Evolutionary conservation across 1,140 invertebrate species (phyloP).

Genomic region (Onthophagus taurus): DNA sequence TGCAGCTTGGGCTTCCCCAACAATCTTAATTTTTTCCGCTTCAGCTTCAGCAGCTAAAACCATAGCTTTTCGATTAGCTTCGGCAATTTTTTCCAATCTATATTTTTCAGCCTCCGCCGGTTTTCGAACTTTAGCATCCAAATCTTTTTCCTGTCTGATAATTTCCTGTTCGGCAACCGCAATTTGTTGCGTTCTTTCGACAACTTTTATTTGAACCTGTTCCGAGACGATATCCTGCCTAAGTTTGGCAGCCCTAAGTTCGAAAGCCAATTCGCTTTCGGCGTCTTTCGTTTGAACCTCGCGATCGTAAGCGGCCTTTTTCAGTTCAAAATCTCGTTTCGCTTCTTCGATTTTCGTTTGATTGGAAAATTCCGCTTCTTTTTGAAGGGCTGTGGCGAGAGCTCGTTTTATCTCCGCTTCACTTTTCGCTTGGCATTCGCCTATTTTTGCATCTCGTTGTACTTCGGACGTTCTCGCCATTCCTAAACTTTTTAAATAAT

Average conservation of each 20-base stretch:
- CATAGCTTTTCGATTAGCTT: constrained; percentile 73
- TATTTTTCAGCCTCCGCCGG: constrained; percentile 89
- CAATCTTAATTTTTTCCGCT: constrained; percentile 69
- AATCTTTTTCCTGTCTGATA: constrained; percentile 66
- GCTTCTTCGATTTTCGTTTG: constrained; percentile 92
- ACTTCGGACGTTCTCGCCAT: constrained; percentile 92
- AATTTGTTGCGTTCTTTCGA: constrained; percentile 84
- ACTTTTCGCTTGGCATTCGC: constrained; percentile 81
- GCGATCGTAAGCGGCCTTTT: constrained; percentile 89
- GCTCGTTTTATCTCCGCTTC: constrained; percentile 84
- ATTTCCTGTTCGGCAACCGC: constrained; percentile 49
- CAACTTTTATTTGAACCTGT: constrained; percentile 87
- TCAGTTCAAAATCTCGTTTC: constrained; percentile 87
- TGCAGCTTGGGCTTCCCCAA: constrained; percentile 78
- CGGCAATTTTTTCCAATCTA: constrained; percentile 80
- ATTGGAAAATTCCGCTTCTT: constrained; percentile 76
- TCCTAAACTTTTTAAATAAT: constrained; percentile 47
- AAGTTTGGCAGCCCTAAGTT: constrained; percentile 86
- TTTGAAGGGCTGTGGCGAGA: constrained; percentile 85
- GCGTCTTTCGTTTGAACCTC: constrained; percentile 89
- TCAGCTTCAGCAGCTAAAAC: constrained; percentile 87
- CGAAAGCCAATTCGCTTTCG: constrained; percentile 86
- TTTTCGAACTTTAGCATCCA: constrained; percentile 78
- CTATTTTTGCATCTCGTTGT: constrained; percentile 86
- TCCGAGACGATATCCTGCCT: constrained; percentile 90